Evolutionary conservation across 2,113 vertebrate species (phyloP), one percentile per base, ranked within the genome.

Genomic region (Scalopus aquaticus): DNA sequence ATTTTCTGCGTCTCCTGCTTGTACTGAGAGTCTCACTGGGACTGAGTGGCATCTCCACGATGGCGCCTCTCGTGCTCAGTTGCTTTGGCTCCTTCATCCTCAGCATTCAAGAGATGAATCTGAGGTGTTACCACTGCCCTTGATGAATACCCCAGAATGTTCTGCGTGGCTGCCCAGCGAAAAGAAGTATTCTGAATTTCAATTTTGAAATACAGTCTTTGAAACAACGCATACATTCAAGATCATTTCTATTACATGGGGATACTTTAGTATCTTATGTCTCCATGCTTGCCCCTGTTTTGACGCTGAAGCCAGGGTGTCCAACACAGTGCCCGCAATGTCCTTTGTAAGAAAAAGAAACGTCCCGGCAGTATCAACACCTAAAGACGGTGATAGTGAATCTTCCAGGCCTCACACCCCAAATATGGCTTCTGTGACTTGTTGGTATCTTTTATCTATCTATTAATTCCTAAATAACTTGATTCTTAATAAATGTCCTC

Each of bases 1-100:
- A 88, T 90, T 98, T 97, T 95, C 96, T 86, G 90, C 96, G 97
- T 98, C 96, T 98, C 94, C 96, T 98, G 96, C 95, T 98, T 98
- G 94, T 97, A 44, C 91, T 95, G 82, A 97, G 93, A 93, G 97
- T 42, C 86, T 95, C 84, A 93, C 88, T 94, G n/a, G 80, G 79
- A 69, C 62, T 88, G 35, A 90, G 67, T 44, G 51, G 65, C 88
- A 44, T 8, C 5, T 37, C 42, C 32, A 42, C 49, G 58, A 12
- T 39, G 84, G 51, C 20, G 39, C 56, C 93, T 96, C 97, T 54
- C 90, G 94, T 84, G 83, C 91, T 84, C 44, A 90, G 91, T 89
- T 54, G n/a, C 26, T 5, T 12, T 81, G 54, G 39, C 24, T 65
- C 51, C 64, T 89, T 96, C 44, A 49, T 81, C 91, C 78, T 51